Conservation (phyloP, 2,797 vertebrate species). For the Columba guinea region DNA sequence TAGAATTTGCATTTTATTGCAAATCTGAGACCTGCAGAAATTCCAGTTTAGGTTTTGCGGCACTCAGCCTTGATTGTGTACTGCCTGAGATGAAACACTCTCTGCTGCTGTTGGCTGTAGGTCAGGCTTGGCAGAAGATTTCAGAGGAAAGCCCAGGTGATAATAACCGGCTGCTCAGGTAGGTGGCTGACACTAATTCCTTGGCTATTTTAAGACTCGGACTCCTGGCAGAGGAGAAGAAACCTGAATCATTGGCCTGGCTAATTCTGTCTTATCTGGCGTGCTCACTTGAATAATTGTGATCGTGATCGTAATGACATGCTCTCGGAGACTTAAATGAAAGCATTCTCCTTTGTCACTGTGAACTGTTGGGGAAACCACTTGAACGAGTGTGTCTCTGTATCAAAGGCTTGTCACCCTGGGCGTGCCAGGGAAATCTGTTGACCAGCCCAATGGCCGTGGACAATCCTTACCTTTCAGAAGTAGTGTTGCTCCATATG, state of each 20-base stretch:
- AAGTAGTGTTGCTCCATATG: rapidly evolving
- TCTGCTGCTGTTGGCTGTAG: neutral
- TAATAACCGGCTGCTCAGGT: neutral
- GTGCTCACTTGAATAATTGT: neutral
- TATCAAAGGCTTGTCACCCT: neutral
- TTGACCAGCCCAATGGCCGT: rapidly evolving
- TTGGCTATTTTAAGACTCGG: neutral
- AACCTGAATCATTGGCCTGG: neutral
- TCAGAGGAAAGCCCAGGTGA: neutral
- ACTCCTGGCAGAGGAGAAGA: neutral
- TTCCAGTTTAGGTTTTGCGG: neutral
- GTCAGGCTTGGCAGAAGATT: neutral
- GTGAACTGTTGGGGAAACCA: neutral
- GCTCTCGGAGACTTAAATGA: neutral
- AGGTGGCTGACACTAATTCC: neutral
- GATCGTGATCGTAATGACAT: neutral
- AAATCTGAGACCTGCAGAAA: neutral
- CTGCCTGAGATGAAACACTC: neutral
- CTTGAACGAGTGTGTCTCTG: neutral
- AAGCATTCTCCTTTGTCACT: neutral
- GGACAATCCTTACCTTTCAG: neutral
- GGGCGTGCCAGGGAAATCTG: neutral
- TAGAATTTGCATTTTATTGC: neutral
- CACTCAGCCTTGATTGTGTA: neutral
- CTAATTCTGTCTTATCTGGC: neutral